Percentiles rank a stretch among this genome's conserved stretches.
Evolutionary conservation across 2,888 invertebrate species (phyloP).

Genomic region (Agrilus cyanescens): DNA sequence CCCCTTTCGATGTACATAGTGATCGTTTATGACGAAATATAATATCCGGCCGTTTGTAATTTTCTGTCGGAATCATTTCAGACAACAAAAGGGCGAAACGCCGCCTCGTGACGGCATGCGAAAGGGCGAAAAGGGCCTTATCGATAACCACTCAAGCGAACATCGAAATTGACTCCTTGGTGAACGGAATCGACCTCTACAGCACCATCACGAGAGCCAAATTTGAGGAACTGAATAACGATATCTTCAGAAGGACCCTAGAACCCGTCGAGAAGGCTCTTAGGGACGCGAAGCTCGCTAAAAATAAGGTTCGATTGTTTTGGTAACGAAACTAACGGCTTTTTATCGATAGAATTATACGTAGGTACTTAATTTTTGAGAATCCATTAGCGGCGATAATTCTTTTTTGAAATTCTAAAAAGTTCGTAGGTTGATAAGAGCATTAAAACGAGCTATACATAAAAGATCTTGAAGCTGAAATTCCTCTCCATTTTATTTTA

Average conservation of each 20-base stretch:
- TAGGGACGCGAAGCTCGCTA: conserved; percentile 49
- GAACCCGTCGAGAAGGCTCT: conserved; percentile 54
- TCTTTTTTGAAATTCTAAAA: no score
- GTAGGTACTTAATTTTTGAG: no score
- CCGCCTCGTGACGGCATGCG: conserved; percentile 50
- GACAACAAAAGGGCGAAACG: conserved; percentile 42
- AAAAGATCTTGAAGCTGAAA: no score
- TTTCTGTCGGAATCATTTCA: no score
- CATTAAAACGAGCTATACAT: no score
- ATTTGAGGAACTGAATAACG: conserved; percentile 52
- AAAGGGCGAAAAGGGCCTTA: conserved; percentile 49
- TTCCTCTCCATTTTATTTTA: no score
- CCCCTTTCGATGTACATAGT: no score
- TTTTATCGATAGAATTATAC: background rate
- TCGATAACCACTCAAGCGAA: conserved; percentile 43
- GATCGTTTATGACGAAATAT: no score
- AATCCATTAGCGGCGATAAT: no score
- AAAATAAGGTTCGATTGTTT: conserved; percentile 26
- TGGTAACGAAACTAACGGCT: background rate
- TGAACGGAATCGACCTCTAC: conserved; percentile 48
- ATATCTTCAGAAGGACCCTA: conserved; percentile 50
- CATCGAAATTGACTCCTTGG: conserved; percentile 49
- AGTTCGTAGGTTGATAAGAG: no score
- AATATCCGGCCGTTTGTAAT: no score
- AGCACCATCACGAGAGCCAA: conserved; percentile 46